Evolutionary conservation across 2,797 vertebrate genomes (phyloP).

Genomic region (Artibeus lituratus): DNA sequence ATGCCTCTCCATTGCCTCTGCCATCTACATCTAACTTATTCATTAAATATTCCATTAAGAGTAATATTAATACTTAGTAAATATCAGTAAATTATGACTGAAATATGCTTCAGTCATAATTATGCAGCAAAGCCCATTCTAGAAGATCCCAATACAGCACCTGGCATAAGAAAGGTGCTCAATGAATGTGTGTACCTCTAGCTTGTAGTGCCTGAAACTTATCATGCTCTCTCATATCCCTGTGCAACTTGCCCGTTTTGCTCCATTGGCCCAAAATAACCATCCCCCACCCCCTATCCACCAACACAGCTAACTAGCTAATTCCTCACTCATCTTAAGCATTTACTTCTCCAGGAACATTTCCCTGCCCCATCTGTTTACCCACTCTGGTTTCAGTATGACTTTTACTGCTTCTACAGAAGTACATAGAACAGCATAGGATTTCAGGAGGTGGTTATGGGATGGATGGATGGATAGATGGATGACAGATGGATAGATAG

Average conservation of each 20-base stretch:
- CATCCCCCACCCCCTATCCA: not conserved
- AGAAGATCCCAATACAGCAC: not conserved
- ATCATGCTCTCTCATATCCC: not conserved
- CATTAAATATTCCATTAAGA: not conserved
- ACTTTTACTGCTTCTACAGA: not conserved
- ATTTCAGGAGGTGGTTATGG: not conserved
- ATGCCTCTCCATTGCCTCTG: not conserved
- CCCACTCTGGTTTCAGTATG: not conserved
- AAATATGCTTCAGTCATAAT: not conserved
- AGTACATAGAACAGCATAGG: not conserved
- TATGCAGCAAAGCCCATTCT: not conserved
- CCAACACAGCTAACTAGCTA: not conserved
- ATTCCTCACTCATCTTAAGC: not conserved
- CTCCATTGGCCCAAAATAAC: not conserved
- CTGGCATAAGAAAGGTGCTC: not conserved
- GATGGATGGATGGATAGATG: not conserved
- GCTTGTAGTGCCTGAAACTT: not conserved
- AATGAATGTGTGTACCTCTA: not conserved
- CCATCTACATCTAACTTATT: not conserved
- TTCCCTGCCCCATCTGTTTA: not conserved
- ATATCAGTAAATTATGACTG: too few relatives aligned
- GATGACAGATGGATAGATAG: not conserved
- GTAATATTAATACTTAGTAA: not conserved
- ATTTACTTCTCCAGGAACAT: not conserved
- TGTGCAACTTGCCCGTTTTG: not conserved